These are phyloP conservation scores for Manacus vitellinus DNA, from an alignment of 2,113 vertebrate genomes.

Conservation along the genomic window DNA sequence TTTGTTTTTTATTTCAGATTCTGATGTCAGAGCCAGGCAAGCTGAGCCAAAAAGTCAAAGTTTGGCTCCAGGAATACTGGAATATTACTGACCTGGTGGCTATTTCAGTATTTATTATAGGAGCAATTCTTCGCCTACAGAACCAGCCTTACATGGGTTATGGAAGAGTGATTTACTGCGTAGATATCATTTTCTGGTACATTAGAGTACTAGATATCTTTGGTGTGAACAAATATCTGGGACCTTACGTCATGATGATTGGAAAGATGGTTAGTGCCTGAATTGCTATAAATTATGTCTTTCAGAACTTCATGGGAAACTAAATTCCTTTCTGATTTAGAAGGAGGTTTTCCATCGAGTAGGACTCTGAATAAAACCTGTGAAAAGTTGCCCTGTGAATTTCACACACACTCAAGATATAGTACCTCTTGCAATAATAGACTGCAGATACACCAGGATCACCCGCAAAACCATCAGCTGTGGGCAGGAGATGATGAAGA, in stretches of 20 bases:
- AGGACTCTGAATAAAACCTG: neutral
- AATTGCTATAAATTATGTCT: neutral
- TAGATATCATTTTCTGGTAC: conserved; percentile 99
- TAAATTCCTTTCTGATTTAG: neutral
- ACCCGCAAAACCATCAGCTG: neutral
- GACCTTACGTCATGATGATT: conserved; percentile 99
- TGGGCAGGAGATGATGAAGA: neutral
- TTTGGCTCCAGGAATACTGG: conserved; percentile 99
- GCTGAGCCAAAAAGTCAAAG: conserved; percentile 95
- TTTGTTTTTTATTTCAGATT: conserved; percentile 79
- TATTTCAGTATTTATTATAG: conserved; percentile 89
- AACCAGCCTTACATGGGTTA: conserved; percentile 95
- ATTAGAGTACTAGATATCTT: conserved; percentile 98
- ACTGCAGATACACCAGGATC: neutral
- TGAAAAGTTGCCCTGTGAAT: neutral
- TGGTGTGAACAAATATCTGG: conserved; percentile 98
- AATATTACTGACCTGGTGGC: conserved; percentile 95
- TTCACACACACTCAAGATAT: neutral
- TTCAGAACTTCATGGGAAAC: neutral
- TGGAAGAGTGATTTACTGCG: conserved; percentile 95
- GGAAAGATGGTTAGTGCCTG: conserved; percentile 92
- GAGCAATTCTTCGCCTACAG: conserved; percentile 89
- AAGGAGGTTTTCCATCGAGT: neutral
- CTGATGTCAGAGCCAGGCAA: conserved; percentile 99
- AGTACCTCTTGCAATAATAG: neutral